Evolutionary conservation across 1,140 invertebrate species (phyloP).

Genomic region (Pseudomyrmex pallidus): DNA sequence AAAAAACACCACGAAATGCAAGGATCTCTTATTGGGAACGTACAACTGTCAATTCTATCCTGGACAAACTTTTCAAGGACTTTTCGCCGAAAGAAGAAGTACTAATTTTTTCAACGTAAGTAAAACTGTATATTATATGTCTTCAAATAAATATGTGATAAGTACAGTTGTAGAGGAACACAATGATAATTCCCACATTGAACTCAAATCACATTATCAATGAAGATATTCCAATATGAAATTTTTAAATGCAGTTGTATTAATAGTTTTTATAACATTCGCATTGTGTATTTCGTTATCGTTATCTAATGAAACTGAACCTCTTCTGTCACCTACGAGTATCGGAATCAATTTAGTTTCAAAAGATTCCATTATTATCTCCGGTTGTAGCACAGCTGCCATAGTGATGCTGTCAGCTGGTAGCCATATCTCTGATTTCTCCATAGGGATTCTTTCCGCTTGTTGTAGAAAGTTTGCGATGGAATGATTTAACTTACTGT

Average conservation of each 20-base stretch:
- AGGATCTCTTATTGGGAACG: slow-evolving; percentile 89
- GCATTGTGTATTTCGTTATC: slow-evolving; percentile 66
- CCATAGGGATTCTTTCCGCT: slow-evolving; percentile 77
- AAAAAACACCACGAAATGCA: slow-evolving; percentile 89
- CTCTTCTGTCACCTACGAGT: slow-evolving; percentile 64
- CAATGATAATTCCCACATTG: not conserved
- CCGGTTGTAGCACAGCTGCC: slow-evolving; percentile 76
- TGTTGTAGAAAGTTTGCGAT: slow-evolving; percentile 83
- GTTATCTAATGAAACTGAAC: slow-evolving; percentile 74
- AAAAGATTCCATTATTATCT: slow-evolving; percentile 62
- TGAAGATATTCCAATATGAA: slow-evolving; percentile 70
- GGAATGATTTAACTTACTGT: slow-evolving; percentile 78
- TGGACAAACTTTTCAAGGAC: slow-evolving; percentile 89
- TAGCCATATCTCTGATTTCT: slow-evolving; percentile 67
- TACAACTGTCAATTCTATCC: slow-evolving; percentile 87
- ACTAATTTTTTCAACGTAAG: slow-evolving; percentile 96
- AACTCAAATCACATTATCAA: not conserved
- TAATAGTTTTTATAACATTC: slow-evolving; percentile 69
- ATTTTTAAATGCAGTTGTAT: slow-evolving; percentile 65
- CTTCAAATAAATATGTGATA: not conserved
- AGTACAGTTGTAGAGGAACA: not conserved
- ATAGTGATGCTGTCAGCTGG: slow-evolving; percentile 77
- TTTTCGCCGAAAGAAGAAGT: slow-evolving; percentile 94
- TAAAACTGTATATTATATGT: slow-evolving; percentile 61
- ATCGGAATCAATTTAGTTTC: slow-evolving; percentile 68